Conservation (phyloP, 1,140 invertebrate genomes). For the Drosophila parabipectinata region DNA sequence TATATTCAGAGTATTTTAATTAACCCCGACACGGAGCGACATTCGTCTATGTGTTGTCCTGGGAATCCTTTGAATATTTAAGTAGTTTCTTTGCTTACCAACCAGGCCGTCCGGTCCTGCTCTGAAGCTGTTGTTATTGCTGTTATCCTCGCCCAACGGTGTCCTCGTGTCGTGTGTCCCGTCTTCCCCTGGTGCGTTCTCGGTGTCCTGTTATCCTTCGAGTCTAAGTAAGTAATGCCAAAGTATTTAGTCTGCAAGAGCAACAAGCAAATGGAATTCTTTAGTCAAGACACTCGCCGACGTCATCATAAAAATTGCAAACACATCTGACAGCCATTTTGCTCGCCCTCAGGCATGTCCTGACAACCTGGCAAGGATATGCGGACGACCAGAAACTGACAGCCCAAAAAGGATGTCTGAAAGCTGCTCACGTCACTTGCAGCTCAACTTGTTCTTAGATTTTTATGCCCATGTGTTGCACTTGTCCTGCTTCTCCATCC, state of each 20-base stretch:
- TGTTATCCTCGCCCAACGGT: neutral
- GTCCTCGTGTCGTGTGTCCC: conserved; percentile 1
- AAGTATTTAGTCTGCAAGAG: conserved; percentile 53
- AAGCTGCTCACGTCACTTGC: conserved; percentile 46
- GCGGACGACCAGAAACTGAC: conserved; percentile 7
- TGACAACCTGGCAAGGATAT: neutral
- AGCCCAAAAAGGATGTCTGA: conserved; percentile 14
- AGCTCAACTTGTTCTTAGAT: conserved; percentile 46
- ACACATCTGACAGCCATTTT: conserved; percentile 34
- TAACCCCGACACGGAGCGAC: conserved; percentile 42
- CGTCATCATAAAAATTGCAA: conserved; percentile 26
- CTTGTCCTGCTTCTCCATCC: neutral
- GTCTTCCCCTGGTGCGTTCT: neutral
- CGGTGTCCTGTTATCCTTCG: conserved; percentile 4
- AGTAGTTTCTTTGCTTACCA: conserved; percentile 38
- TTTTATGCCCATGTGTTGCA: conserved; percentile 36
- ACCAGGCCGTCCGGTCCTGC: conserved; percentile 19
- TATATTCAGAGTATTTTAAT: conserved; percentile 70
- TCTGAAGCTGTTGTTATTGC: too few species aligned
- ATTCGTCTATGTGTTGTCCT: conserved; percentile 3
- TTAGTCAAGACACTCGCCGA: conserved; percentile 17
- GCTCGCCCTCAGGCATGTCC: conserved; percentile 9
- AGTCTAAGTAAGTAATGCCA: conserved; percentile 43
- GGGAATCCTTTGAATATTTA: conserved; percentile 31
- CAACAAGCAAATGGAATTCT: conserved; percentile 21